phyloP scores from a whole-genome alignment of 1,140 invertebrate genomes.

The Drosophila littoralis region DNA sequence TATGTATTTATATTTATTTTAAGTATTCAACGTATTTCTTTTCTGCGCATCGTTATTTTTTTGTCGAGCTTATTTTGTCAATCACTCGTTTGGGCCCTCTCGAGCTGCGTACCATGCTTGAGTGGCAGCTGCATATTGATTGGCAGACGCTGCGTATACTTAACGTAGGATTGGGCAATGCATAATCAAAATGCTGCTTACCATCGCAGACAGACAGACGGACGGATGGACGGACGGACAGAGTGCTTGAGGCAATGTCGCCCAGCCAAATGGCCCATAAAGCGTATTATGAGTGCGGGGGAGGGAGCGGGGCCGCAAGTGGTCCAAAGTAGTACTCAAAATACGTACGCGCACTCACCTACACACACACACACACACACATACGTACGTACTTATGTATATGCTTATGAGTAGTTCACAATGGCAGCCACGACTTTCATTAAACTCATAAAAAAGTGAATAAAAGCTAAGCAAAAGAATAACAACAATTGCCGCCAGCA shows the following conservation, averaged over 20 bases:
- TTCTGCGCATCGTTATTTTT: too few species aligned
- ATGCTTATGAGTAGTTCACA: slow-evolving; percentile 31
- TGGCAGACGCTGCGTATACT: slow-evolving; percentile 28
- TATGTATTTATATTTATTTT: too few species aligned
- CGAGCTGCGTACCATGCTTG: neutral
- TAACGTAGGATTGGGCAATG: slow-evolving; percentile 25
- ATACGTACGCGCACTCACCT: neutral
- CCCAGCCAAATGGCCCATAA: slow-evolving; percentile 41
- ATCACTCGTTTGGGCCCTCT: too few species aligned
- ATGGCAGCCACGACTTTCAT: slow-evolving; percentile 51
- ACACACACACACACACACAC: neutral
- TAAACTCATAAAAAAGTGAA: slow-evolving; percentile 65
- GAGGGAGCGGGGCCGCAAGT: neutral
- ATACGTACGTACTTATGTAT: slow-evolving; percentile 1
- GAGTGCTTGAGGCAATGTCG: slow-evolving; percentile 20
- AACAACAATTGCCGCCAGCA: slow-evolving; percentile 33
- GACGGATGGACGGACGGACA: neutral
- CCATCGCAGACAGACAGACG: neutral
- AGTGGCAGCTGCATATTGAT: neutral
- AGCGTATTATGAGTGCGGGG: slow-evolving; percentile 5
- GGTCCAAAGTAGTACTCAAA: slow-evolving; percentile 11
- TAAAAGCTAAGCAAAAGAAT: slow-evolving; percentile 42
- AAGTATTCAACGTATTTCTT: too few species aligned
- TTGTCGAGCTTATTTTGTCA: neutral
- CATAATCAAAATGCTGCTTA: slow-evolving; percentile 21